Conservation (phyloP, 2,113 vertebrate species). For the Menura novaehollandiae region DNA sequence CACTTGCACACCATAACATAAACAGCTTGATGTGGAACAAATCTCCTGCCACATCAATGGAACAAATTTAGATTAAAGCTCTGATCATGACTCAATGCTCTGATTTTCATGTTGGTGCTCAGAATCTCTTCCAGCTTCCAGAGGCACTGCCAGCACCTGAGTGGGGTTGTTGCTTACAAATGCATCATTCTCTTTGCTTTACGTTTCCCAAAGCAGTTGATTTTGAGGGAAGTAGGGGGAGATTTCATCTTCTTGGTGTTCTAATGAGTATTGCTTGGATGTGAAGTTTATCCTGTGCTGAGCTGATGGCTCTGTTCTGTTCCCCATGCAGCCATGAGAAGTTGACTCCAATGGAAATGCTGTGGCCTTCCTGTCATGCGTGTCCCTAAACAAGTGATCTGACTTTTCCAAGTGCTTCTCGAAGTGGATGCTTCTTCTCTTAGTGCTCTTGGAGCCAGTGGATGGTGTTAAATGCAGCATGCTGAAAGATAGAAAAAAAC, state of each 20-base stretch:
- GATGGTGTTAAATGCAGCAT: background rate
- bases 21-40: background rate
- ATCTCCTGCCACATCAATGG: background rate
- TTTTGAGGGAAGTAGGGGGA: background rate
- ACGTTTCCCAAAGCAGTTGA: background rate
- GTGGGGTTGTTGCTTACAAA: background rate
- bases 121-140: background rate
- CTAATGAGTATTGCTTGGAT: background rate
- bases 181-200: background rate
- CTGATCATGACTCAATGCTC: background rate
- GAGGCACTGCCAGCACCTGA: background rate
- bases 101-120: background rate
- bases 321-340: background rate
- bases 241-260: background rate
- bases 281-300: background rate
- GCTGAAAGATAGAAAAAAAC: background rate
- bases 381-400: background rate
- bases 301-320: background rate
- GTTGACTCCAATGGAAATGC: background rate
- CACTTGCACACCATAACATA: accelerated
- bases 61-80: background rate
- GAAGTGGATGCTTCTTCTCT: background rate
- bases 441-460: background rate
- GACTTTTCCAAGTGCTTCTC: background rate
- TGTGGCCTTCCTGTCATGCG: background rate